Percentiles rank a stretch among this genome's conserved stretches.
Evolutionary conservation across 2,888 invertebrate genomes (phyloP).

Genomic region (Zeuzera pyrina): DNA sequence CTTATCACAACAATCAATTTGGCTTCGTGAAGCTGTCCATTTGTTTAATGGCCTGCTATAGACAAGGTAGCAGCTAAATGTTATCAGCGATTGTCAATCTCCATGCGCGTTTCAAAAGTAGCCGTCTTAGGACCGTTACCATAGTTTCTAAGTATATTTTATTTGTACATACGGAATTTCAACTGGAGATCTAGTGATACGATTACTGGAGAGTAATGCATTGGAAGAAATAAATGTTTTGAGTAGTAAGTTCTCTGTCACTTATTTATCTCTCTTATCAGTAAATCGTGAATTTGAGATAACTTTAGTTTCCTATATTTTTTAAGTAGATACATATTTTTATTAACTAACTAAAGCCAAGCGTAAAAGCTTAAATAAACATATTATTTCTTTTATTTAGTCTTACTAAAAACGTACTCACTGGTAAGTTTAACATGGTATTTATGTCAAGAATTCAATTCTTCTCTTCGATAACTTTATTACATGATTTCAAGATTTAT

Average conservation of each 20-base stretch:
- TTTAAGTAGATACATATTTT: too few species aligned
- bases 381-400: too few species aligned
- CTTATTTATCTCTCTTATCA: constrained; percentile 7
- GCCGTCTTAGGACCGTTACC: constrained; percentile 23
- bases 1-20: constrained; percentile 65
- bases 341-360: too few species aligned
- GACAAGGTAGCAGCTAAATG: constrained; percentile 54
- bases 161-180: constrained; percentile 31
- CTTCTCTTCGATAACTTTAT: too few species aligned
- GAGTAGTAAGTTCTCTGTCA: constrained; percentile 23
- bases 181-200: constrained; percentile 34
- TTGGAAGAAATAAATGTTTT: constrained; percentile 23
- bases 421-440: too few species aligned
- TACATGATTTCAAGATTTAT: too few species aligned
- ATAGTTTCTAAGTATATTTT: constrained; percentile 17
- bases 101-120: constrained; percentile 38
- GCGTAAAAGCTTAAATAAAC: too few species aligned
- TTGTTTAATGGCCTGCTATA: constrained; percentile 59
- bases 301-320: too few species aligned
- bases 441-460: too few species aligned
- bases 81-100: constrained; percentile 67
- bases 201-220: constrained; percentile 35
- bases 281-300: background rate
- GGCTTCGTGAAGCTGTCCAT: constrained; percentile 53
- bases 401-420: too few species aligned